A percentile compares a stretch with the other conserved stretches of the same genome.
These are phyloP conservation scores for Liasis olivaceus DNA, from an alignment of 2,797 vertebrate genomes.

Conservation along the genomic window DNA sequence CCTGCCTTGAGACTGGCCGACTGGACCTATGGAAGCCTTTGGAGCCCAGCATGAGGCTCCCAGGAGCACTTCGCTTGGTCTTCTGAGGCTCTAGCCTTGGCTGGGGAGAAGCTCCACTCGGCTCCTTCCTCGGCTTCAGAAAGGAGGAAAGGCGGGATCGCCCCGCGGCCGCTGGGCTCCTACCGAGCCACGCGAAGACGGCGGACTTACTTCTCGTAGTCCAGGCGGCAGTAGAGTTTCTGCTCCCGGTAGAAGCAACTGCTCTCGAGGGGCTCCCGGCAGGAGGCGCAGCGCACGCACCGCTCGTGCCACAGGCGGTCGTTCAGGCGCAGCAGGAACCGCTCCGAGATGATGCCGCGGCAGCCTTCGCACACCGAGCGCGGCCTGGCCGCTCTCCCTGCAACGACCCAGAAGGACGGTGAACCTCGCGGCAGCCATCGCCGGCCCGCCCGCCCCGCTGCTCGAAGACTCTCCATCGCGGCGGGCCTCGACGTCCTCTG, in stretches of 20 bases:
- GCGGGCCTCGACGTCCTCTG: background rate
- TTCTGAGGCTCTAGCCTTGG: background rate
- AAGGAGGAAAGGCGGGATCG: background rate
- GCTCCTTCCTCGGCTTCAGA: background rate
- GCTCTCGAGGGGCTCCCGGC: conserved; percentile 86
- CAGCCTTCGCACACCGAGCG: conserved; percentile 89
- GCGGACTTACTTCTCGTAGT: conserved; percentile 90
- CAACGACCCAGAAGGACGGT: conserved; percentile 13
- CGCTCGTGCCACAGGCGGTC: conserved; percentile 92
- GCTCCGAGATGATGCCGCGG: conserved; percentile 86
- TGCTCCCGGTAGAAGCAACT: conserved; percentile 92
- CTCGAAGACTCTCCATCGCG: accelerated
- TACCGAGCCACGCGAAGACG: background rate
- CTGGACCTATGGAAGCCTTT: background rate
- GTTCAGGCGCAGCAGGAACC: conserved; percentile 90
- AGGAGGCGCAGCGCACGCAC: conserved; percentile 88
- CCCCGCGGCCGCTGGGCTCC: background rate
- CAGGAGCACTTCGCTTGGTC: background rate
- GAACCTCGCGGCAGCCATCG: background rate
- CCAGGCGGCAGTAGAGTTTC: conserved; percentile 92
- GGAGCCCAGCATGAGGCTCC: background rate
- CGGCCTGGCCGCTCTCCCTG: conserved; percentile 77
- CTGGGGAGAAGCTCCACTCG: background rate
- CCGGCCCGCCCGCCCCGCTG: background rate
- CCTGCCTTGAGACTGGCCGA: too few species aligned